A percentile compares a stretch with the other conserved stretches of the same genome.
Evolutionary conservation across 2,797 vertebrate species (phyloP).

Genomic region (Melopsittacus undulatus): DNA sequence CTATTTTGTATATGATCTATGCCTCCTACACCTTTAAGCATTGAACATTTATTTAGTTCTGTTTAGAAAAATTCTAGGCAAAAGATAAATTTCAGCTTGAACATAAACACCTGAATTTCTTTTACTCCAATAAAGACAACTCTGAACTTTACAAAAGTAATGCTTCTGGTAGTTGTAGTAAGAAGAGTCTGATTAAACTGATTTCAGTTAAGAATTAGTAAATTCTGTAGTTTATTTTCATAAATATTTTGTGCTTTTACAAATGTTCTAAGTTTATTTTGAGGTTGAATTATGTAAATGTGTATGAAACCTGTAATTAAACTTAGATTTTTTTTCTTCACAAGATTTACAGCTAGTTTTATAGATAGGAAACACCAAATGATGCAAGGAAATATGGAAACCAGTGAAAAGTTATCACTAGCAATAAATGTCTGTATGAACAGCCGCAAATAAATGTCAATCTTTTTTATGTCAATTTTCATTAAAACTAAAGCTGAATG

Average conservation of each 20-base stretch:
- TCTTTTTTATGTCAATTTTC: slow-evolving; percentile 12
- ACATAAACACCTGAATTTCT: not conserved
- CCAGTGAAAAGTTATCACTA: not conserved
- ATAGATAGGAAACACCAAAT: not conserved
- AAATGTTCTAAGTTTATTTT: not conserved
- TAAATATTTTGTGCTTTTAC: not conserved
- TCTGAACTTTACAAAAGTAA: not conserved
- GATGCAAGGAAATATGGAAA: not conserved
- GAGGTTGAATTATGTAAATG: not conserved
- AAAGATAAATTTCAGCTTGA: not conserved
- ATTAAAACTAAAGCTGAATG: slow-evolving; percentile 1
- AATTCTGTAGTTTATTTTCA: not conserved
- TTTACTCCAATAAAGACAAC: not conserved
- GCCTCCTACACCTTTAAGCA: not conserved
- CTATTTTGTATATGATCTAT: not conserved
- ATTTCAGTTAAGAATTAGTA: not conserved
- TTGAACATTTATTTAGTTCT: not conserved
- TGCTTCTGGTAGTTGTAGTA: not conserved
- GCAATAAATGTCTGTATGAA: not conserved
- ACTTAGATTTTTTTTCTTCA: not conserved
- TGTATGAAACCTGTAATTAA: not conserved
- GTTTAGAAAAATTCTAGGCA: not conserved
- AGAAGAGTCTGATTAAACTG: not conserved
- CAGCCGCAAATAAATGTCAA: not conserved
- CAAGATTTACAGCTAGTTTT: not conserved